Conservation (phyloP, 2,113 vertebrate genomes). For the Puntigrus tetrazona region DNA sequence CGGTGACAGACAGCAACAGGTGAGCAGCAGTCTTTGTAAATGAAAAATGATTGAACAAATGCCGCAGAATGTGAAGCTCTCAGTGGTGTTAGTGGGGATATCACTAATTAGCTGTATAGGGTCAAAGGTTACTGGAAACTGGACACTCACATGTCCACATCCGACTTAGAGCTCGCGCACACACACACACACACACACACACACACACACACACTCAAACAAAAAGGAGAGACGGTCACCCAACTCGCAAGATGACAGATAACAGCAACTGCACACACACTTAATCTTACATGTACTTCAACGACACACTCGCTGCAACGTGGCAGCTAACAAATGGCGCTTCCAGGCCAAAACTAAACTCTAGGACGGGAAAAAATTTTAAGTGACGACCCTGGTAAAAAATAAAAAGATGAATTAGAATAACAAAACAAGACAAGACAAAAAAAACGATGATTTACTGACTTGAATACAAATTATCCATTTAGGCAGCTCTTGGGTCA, state of each 20-base stretch:
- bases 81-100: constrained; percentile 63
- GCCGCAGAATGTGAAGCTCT: constrained; percentile 42
- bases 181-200: constrained; percentile 37
- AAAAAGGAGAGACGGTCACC: neutral
- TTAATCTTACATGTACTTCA: constrained; percentile 29
- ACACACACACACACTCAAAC: constrained; percentile 37
- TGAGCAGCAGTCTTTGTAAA: constrained; percentile 47
- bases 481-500: constrained; percentile 15
- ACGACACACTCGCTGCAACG: constrained; percentile 13
- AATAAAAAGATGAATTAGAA: constrained; percentile 20
- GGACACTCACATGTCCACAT: constrained; percentile 51
- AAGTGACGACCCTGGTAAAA: constrained; percentile 11
- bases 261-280: constrained; percentile 43
- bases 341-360: constrained; percentile 15
- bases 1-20: constrained; percentile 60
- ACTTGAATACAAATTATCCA: constrained; percentile 1
- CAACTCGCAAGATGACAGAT: constrained; percentile 50
- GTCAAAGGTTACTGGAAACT: constrained; percentile 71
- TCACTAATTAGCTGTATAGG: constrained; percentile 74
- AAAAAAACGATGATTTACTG: constrained; percentile 1
- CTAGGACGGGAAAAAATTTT: neutral
- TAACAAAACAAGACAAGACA: constrained; percentile 14
- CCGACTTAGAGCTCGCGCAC: constrained; percentile 44
- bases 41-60: constrained; percentile 46
- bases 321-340: neutral